Conservation (phyloP, 2,113 vertebrate species). For the Ciconia boyciana region DNA sequence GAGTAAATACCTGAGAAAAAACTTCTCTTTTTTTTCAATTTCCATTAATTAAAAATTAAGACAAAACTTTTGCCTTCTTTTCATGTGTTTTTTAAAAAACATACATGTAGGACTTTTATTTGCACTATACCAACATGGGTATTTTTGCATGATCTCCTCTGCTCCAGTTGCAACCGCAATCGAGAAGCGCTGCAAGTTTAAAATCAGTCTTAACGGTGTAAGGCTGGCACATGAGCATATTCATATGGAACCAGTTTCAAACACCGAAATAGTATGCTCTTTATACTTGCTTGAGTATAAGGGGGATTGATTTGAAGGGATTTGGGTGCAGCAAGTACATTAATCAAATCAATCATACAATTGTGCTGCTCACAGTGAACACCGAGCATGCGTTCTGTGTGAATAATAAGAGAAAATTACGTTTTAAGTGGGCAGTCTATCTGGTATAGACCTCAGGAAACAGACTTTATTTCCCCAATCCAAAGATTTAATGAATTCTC, state of each 20-base stretch:
- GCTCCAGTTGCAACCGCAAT: background rate
- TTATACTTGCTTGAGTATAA: background rate
- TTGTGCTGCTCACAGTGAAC: background rate
- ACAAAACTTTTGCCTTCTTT: background rate
- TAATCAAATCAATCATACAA: background rate
- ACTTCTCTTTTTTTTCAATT: background rate
- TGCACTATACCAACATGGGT: accelerated
- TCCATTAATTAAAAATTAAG: background rate
- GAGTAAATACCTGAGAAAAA: background rate
- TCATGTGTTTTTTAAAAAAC: background rate
- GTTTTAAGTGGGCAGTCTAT: background rate
- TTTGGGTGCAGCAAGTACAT: background rate
- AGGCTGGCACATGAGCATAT: background rate
- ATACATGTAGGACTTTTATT: accelerated
- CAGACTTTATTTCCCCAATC: background rate
- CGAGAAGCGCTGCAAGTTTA: background rate
- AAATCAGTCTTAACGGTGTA: background rate
- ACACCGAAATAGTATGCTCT: background rate
- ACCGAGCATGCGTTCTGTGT: background rate
- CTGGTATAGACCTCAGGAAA: background rate
- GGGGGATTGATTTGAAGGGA: background rate
- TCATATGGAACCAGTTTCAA: background rate
- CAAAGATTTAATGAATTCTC: background rate
- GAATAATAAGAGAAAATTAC: background rate
- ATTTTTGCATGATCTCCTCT: background rate